Percentiles rank a stretch among this genome's conserved stretches.
These are phyloP conservation scores for Brenthis daphne DNA, from an alignment of 2,888 invertebrate genomes.

Conservation along the genomic window DNA sequence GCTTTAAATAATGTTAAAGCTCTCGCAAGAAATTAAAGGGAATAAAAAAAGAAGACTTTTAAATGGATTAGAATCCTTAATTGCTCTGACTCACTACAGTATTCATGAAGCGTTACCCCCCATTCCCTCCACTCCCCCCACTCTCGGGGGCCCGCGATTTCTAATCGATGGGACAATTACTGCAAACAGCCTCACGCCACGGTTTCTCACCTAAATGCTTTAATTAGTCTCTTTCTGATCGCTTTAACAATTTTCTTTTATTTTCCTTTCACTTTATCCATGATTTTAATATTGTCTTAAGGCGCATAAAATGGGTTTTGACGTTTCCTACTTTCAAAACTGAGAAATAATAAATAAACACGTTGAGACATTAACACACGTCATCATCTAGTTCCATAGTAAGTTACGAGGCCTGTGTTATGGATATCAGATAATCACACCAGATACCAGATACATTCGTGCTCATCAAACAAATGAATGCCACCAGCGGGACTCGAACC, in stretches of 20 bases:
- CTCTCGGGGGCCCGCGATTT: constrained; percentile 5
- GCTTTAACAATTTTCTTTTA: not conserved
- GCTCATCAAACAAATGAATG: too few relatives aligned
- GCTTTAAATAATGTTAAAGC: constrained; percentile 15
- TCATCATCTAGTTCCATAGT: too few relatives aligned
- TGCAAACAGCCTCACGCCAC: constrained; percentile 9
- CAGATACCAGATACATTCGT: too few relatives aligned
- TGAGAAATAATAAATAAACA: too few relatives aligned
- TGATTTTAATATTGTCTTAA: too few relatives aligned
- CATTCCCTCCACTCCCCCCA: not conserved
- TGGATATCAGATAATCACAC: too few relatives aligned
- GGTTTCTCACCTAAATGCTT: constrained; percentile 8
- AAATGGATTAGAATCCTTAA: constrained; percentile 29
- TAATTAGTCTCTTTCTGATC: constrained; percentile 8
- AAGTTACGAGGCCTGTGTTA: too few relatives aligned
- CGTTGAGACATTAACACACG: too few relatives aligned
- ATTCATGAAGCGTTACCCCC: constrained; percentile 23
- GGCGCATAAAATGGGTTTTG: not conserved
- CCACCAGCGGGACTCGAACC: too few relatives aligned
- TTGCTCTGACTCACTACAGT: constrained; percentile 19
- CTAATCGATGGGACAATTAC: constrained; percentile 20
- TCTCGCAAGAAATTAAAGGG: constrained; percentile 8
- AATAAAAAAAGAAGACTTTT: constrained; percentile 24
- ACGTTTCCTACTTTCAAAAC: not conserved
- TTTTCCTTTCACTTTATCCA: not conserved